Base-by-base conservation (phyloP, 2,888 invertebrate genomes). In the Ariolimax columbianus region DNA sequence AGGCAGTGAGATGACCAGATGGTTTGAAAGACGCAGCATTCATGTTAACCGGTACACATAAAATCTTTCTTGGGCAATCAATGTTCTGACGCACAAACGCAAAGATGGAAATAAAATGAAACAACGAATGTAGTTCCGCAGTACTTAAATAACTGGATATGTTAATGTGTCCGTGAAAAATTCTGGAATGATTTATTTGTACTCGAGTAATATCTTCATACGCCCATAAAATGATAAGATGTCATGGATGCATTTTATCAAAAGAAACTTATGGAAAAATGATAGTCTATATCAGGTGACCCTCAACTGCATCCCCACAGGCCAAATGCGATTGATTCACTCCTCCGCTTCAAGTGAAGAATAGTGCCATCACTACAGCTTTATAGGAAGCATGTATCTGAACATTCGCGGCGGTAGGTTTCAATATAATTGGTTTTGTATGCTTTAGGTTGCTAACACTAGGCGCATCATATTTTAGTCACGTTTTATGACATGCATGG, bases 1-100 rank as follows among this genome's bases (percentile, higher is more conserved):
- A 83, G 77, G 68, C 68, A 59, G 47, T 6, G 17, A 77, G 77
- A 77, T 47, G 47, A 83, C 66, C 47, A 63, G 17, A 38, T 33
- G 30, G 26, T 17, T 47, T 83, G 83, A 83, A 83, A 83, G 83
- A 83, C 83, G 68, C 83, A 55, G 68, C 68, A 63, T 77, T 83
- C 77, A 77, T 66, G 6, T 36, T 73, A 38, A 40, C 1, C 1
- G 82, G 70, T 33, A 55, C 82, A 82, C 51, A 17, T 30, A 17
- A 80, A 82, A 82, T 82, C 51, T 72, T 82, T 55, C 33, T 3
- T 36, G 26, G 51, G 47, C 55, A 72, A 66, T 33, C 6, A 51
- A 14, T 23, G 14, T 36, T 77, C 26, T 77, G 66, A 59, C 33
- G n/a, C 30, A 36, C 66, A 63, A 77, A 51, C 36, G n/a, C 47